Evolutionary conservation across 2,797 vertebrate genomes (phyloP).

Genomic region (Etheostoma perlongum): DNA sequence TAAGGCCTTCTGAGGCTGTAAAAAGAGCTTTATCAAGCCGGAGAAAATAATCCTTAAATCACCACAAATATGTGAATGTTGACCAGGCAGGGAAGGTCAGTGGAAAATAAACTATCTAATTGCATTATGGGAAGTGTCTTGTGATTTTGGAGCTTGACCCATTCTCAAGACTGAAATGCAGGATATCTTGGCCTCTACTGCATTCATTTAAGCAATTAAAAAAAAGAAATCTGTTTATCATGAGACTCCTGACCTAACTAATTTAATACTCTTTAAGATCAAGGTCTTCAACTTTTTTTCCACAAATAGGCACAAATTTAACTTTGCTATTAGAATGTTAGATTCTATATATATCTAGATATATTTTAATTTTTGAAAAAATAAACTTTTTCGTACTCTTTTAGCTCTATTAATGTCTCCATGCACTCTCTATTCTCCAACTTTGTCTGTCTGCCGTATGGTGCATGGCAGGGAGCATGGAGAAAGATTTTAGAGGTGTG

Average conservation of each 20-base stretch:
- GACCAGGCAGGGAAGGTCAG: background rate
- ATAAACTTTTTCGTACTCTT: too few species aligned
- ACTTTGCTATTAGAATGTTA: too few species aligned
- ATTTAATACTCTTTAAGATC: background rate
- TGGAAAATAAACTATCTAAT: background rate
- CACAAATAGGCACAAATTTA: too few species aligned
- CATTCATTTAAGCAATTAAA: background rate
- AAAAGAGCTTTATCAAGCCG: constrained; percentile 14
- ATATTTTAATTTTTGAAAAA: too few species aligned
- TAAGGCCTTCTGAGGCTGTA: constrained; percentile 6
- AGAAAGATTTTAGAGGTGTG: background rate
- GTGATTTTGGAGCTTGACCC: background rate
- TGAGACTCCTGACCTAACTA: background rate
- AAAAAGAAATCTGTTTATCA: too few species aligned
- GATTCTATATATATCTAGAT: too few species aligned
- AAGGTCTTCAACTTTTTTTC: too few species aligned
- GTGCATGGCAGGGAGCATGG: background rate
- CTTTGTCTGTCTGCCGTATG: background rate
- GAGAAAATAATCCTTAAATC: background rate
- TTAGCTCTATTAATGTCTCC: too few species aligned
- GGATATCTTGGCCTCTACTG: background rate
- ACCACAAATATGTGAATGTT: background rate
- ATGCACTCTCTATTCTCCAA: background rate
- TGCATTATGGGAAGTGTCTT: background rate
- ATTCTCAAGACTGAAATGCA: background rate